Base-by-base conservation (phyloP, 2,113 vertebrate species). In the Serilophus lunatus region DNA sequence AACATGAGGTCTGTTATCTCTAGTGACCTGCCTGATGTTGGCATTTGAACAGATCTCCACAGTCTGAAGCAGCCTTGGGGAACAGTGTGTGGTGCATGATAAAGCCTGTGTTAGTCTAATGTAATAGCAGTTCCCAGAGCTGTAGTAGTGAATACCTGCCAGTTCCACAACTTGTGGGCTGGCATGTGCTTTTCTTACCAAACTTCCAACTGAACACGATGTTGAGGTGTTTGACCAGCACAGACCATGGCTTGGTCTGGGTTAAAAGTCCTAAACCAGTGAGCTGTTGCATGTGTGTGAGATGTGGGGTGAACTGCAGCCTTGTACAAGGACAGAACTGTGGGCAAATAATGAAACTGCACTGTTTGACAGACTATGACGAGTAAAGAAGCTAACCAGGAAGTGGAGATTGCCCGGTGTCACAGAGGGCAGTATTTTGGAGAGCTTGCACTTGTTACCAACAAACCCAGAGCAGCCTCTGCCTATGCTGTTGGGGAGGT, bases 401-500 rank as follows among this genome's bases (percentile, higher is more conserved):
- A 99, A 96, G 99, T 99, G 88, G 99, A 99, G 98, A 98, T 99
- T 92, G 97, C 99, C 17, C 98, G 99, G 91, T 99, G 99, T 97
- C 98, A 96, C 96, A 98, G 98, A 97, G 99, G 99, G 85, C 99
- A 99, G 56, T 99, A 99, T 98, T 99, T 99, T 76, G 99, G 99
- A 96, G 99, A 99, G 95, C 98, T 99, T 96, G 99, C 99, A 83
- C 97, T 99, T 66, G 99, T 99, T 98, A 99, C 99, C 96, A 99
- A 99, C 98, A 99, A 99, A 97, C 99, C 99, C 93, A 98, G 99
- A 94, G 99, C 99, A 61, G 99, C 99, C 95, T 99, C 99, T 35
- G 99, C 98, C 70, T 99, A 99, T 71, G 99, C 99, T 69, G 98
- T 98, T 88, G 99, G 99, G 61, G 97, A 98, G 31, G 98, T 99